These are phyloP conservation scores for Trichonephila clavipes DNA, from an alignment of 1,140 invertebrate genomes.

Conservation along the genomic window DNA sequence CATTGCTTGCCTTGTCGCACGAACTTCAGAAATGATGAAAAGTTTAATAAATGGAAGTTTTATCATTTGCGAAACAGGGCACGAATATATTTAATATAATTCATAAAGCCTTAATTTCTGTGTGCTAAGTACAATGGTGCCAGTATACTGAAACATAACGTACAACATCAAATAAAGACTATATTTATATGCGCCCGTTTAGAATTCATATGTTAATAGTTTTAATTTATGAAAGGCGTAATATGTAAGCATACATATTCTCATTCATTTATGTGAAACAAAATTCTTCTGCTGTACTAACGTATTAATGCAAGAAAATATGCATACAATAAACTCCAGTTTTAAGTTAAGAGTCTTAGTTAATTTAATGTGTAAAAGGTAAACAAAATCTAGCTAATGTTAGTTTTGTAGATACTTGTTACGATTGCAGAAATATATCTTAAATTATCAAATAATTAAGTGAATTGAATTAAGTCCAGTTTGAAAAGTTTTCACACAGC, in stretches of 20 bases:
- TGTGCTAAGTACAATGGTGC: background rate
- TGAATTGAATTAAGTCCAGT: no score
- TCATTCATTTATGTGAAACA: background rate
- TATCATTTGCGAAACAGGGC: background rate
- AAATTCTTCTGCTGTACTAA: background rate
- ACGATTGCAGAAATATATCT: no score
- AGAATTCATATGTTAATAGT: slow-evolving; percentile 15
- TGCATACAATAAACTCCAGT: background rate
- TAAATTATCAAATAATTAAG: no score
- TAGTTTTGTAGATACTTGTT: no score
- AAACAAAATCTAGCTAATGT: no score
- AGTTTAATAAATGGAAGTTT: slow-evolving; percentile 8
- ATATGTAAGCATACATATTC: background rate
- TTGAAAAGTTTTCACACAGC: no score
- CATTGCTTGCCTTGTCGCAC: background rate
- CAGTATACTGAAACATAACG: background rate
- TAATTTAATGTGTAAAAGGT: background rate
- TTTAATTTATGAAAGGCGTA: background rate
- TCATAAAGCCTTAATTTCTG: slow-evolving; percentile 21
- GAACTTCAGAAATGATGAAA: background rate
- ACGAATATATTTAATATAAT: slow-evolving; percentile 30
- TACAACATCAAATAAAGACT: background rate
- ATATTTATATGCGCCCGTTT: background rate
- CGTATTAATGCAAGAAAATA: slow-evolving; percentile 20
- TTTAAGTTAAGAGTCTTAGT: background rate